Percentiles rank a stretch among this genome's conserved stretches.
These are phyloP conservation scores for Proteles cristata DNA, from an alignment of 2,113 vertebrate genomes.

Conservation along the genomic window DNA sequence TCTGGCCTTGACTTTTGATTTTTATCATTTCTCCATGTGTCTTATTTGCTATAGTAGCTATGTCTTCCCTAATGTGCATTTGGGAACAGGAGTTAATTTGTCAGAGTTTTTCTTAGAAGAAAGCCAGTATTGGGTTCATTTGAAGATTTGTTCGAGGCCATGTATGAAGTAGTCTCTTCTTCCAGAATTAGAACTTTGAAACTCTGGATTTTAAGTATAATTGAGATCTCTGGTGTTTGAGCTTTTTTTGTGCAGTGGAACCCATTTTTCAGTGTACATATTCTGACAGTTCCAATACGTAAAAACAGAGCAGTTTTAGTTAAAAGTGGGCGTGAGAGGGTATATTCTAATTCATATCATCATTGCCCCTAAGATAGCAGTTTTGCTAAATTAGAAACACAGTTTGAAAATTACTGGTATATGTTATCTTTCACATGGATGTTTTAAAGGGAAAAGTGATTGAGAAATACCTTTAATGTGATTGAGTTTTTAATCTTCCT, in stretches of 20 bases:
- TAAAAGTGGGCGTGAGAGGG: neutral
- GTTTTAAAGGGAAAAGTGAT: conserved; percentile 16
- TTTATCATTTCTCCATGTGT: neutral
- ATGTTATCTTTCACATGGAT: neutral
- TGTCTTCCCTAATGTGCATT: neutral
- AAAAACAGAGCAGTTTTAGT: conserved; percentile 30
- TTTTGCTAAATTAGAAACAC: conserved; percentile 25
- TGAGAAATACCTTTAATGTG: conserved; percentile 24
- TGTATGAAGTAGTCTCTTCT: neutral
- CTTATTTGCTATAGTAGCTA: neutral
- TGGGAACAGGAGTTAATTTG: conserved; percentile 10
- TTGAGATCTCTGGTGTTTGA: conserved; percentile 33
- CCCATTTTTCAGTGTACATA: conserved; percentile 25
- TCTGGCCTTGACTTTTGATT: neutral
- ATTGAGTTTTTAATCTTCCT: neutral
- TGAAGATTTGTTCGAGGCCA: neutral
- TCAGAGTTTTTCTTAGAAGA: neutral
- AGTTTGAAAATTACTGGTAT: conserved; percentile 12
- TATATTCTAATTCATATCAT: neutral
- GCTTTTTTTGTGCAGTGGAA: neutral
- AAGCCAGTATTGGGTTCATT: neutral
- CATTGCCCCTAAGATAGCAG: neutral
- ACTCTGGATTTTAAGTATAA: conserved; percentile 9
- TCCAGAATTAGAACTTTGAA: conserved; percentile 27
- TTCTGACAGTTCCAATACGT: neutral